Evolutionary conservation across 2,113 vertebrate genomes (phyloP), one percentile per base, ranked within the genome.

Genomic region (Cardinalis cardinalis): DNA sequence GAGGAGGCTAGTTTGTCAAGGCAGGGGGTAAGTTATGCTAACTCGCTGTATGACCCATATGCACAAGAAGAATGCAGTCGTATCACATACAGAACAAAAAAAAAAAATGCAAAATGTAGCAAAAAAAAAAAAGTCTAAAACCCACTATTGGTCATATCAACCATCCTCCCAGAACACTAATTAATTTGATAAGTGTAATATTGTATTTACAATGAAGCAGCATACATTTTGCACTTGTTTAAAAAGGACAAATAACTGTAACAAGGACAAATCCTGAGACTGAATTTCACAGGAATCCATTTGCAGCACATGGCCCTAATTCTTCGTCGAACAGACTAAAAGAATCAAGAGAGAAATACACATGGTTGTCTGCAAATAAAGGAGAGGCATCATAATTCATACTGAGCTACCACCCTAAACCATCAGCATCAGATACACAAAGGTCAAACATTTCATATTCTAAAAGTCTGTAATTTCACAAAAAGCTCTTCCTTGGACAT

Each of bases 221-320:
- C 38, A 79, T 7, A 75, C 1, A 17, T 46, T 76, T 76, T 40
- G 8, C 9, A 76, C 23, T 84, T 51, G 20, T 88, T 87, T 36
- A 28, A 53, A 84, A 59, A 53, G 26, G 51, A 31, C 56, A 78
- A 91, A 38, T 61, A 85, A 84, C 44, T 48, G 19, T 49, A 74
- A 94, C 18, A 49, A 90, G 77, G 88, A 61, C 89, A 95, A 79
- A 90, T 85, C 59, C 71, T 91, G 78, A 93, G 29, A 93, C 89
- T 38, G 81, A 89, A 85, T 92, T 94, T 68, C 81, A 83, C 14
- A 70, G 40, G 64, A 95, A 92, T 74, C 52, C 84, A 87, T 88
- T 29, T 66, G 59, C 74, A 93, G 87, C 55, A 90, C 31, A 21
- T 44, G 55, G 66, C 68, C 81, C 74, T 85, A 65, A 87, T 77